Percentiles rank a stretch among this genome's conserved stretches.
These are phyloP conservation scores for Panurus biarmicus DNA, from an alignment of 2,113 vertebrate species.

Conservation along the genomic window DNA sequence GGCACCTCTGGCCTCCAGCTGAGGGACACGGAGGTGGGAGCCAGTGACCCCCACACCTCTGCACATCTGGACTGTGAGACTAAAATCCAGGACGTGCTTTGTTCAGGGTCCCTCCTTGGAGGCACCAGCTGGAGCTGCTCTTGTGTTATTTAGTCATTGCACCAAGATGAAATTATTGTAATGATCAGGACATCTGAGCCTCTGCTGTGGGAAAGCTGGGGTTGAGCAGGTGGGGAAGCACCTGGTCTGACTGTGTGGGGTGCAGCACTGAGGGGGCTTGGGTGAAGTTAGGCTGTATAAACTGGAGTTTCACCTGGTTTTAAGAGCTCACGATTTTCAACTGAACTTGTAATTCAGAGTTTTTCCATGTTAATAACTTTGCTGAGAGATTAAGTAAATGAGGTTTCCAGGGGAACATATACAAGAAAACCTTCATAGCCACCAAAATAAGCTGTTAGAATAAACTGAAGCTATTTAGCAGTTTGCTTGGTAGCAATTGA, in stretches of 20 bases:
- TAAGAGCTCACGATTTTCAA: background rate
- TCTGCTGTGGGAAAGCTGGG: background rate
- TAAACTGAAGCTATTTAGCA: background rate
- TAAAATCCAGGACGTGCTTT: background rate
- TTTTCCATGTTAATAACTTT: background rate
- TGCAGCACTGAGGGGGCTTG: background rate
- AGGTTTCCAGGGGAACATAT: background rate
- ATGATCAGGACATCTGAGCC: background rate
- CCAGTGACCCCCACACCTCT: rapidly evolving
- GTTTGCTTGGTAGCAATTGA: background rate
- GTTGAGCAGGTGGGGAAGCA: background rate
- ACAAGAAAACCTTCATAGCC: background rate
- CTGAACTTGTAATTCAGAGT: background rate
- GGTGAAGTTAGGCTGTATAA: background rate
- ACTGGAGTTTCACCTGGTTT: background rate
- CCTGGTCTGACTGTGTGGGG: background rate
- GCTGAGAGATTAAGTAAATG: background rate
- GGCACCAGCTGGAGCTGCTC: background rate
- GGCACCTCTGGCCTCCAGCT: background rate
- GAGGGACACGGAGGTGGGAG: background rate
- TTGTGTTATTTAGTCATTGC: background rate
- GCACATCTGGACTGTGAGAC: too few species aligned
- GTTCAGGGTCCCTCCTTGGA: background rate
- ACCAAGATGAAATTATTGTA: background rate
- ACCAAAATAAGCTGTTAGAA: background rate